A percentile compares a stretch with the other conserved stretches of the same genome.
These are phyloP conservation scores for Mesorhabditis spiculigera DNA, from an alignment of 2,888 invertebrate species.

Conservation along the genomic window DNA sequence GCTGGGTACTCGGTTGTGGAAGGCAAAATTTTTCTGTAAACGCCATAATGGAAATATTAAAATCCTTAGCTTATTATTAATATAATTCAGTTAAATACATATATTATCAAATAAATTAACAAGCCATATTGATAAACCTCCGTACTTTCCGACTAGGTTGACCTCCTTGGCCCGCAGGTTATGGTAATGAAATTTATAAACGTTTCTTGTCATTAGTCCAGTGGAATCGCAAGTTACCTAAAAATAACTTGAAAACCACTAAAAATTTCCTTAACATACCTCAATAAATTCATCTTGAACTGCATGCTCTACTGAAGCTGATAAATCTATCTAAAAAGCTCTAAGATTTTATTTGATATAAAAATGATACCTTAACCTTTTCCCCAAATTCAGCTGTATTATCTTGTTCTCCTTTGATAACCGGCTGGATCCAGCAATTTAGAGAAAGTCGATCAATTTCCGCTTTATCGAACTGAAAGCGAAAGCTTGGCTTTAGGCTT, in stretches of 20 bases:
- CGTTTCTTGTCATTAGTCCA: conserved; percentile 10
- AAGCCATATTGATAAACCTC: not conserved
- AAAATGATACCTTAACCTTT: conserved; percentile 6
- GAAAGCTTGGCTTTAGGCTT: too few species aligned
- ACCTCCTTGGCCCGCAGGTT: conserved; percentile 18
- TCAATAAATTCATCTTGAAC: conserved; percentile 30
- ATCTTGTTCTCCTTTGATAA: conserved; percentile 31
- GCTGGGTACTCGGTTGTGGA: conserved; percentile 26
- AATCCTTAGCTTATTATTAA: too few species aligned
- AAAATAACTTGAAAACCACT: not conserved
- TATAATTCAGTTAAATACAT: too few species aligned
- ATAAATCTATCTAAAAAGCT: conserved; percentile 12
- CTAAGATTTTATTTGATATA: not conserved
- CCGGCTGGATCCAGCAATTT: conserved; percentile 22
- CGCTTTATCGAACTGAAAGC: conserved; percentile 22
- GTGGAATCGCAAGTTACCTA: conserved; percentile 16
- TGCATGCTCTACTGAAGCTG: conserved; percentile 9
- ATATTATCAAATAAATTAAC: too few species aligned
- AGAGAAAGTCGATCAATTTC: conserved; percentile 9
- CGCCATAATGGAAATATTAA: not conserved
- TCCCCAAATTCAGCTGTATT: conserved; percentile 24
- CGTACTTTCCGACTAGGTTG: conserved; percentile 17
- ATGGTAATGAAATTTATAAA: conserved; percentile 23
- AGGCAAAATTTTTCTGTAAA: conserved; percentile 14
- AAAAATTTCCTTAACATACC: conserved; percentile 14